Evolutionary conservation across 2,797 vertebrate genomes (phyloP).

Genomic region (Pipistrellus nathusii): DNA sequence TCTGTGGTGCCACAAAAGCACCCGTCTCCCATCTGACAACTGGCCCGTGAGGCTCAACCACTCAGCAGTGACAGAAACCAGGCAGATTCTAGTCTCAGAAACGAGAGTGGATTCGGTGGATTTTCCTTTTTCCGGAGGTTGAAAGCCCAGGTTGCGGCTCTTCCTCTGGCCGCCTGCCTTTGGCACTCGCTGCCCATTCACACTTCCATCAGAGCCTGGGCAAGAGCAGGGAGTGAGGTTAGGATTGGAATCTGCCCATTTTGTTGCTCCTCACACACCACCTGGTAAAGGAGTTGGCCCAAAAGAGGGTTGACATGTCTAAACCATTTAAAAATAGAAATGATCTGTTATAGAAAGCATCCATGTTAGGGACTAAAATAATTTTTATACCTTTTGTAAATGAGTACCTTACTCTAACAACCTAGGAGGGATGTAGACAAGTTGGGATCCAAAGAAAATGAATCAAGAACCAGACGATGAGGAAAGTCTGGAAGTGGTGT

Average conservation of each 20-base stretch:
- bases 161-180: slow-evolving; percentile 36
- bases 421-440: slow-evolving; percentile 57
- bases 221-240: slow-evolving; percentile 58
- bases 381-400: slow-evolving; percentile 58
- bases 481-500: slow-evolving; percentile 37
- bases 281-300: slow-evolving; percentile 59
- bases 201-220: slow-evolving; percentile 9
- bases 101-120: background rate
- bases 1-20: background rate
- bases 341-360: slow-evolving; percentile 51
- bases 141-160: slow-evolving; percentile 5
- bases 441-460: slow-evolving; percentile 67
- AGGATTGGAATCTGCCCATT: slow-evolving; percentile 34
- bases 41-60: background rate
- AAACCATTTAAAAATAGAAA: slow-evolving; percentile 63
- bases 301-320: slow-evolving; percentile 43
- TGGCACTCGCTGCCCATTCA: slow-evolving; percentile 43
- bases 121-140: background rate
- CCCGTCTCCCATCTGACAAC: background rate
- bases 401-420: slow-evolving; percentile 44
- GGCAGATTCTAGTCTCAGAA: slow-evolving; percentile 7
- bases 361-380: slow-evolving; percentile 29
- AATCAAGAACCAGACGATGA: slow-evolving; percentile 53
- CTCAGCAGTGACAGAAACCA: slow-evolving; percentile 40
- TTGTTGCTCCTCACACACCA: background rate